Conservation (phyloP, 2,113 vertebrate genomes). For the Sinosuthora webbiana region DNA sequence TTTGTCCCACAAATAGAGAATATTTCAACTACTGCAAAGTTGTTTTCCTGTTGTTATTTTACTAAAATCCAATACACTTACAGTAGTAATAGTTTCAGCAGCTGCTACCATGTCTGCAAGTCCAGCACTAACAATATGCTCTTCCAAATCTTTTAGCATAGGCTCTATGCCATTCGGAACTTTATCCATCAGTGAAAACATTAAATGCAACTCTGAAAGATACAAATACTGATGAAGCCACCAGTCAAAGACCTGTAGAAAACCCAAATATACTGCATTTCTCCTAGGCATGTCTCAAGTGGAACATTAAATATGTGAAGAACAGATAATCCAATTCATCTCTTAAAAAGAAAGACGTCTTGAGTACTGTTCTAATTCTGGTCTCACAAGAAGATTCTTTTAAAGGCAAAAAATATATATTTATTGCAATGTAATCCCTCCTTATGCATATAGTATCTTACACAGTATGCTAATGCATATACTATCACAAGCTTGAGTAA, state of each 20-base stretch:
- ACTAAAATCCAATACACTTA: slow-evolving; percentile 71
- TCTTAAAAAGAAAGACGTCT: not conserved
- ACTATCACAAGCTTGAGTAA: not conserved
- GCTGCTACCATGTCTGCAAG: slow-evolving; percentile 98
- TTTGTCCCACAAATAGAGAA: not conserved
- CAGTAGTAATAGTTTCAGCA: slow-evolving; percentile 97
- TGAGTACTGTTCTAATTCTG: not conserved
- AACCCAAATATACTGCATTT: not conserved
- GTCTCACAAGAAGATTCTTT: not conserved
- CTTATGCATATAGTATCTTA: not conserved
- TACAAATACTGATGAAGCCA: slow-evolving; percentile 55
- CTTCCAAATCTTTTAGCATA: slow-evolving; percentile 98
- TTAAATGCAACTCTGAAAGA: slow-evolving; percentile 90
- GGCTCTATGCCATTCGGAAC: slow-evolving; percentile 96
- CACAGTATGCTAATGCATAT: not conserved
- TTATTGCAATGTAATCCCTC: not conserved
- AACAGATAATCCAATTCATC: not conserved
- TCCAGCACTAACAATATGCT: slow-evolving; percentile 98
- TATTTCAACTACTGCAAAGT: not conserved
- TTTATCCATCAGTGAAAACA: slow-evolving; percentile 99
- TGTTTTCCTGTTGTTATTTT: not conserved
- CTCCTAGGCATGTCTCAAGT: not conserved
- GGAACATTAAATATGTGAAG: not conserved
- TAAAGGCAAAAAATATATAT: not conserved
- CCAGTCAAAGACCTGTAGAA: not conserved